Evolutionary conservation across 2,113 vertebrate genomes (phyloP).

Genomic region (Chamaetylas fuelleborni): DNA sequence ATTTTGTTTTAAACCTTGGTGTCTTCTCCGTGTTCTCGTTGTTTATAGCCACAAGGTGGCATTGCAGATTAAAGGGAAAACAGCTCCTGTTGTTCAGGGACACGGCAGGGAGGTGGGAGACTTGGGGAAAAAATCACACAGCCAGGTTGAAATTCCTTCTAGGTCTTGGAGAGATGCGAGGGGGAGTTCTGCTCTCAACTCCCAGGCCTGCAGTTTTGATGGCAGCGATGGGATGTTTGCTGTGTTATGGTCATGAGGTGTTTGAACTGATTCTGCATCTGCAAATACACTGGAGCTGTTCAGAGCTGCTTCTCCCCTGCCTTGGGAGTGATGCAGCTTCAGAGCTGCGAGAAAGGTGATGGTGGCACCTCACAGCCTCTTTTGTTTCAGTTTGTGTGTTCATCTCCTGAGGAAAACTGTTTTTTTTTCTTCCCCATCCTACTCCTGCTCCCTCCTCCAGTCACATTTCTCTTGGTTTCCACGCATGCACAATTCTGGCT

Average conservation of each 20-base stretch:
- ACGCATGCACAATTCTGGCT: not conserved
- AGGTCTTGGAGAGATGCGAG: not conserved
- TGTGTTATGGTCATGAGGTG: not conserved
- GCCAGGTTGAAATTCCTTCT: not conserved
- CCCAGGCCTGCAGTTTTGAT: not conserved
- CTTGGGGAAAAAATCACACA: not conserved
- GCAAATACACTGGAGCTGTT: not conserved
- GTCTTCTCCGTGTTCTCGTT: constrained; percentile 30
- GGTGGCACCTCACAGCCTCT: not conserved
- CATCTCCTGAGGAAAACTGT: not conserved
- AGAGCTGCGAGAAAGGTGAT: not conserved
- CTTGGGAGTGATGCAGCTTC: not conserved
- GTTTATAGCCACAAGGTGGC: constrained; percentile 76
- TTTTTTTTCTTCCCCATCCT: not conserved
- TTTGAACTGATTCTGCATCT: not conserved
- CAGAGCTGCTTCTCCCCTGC: not conserved
- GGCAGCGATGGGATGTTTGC: not conserved
- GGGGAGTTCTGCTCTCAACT: not conserved
- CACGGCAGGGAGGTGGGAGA: not conserved
- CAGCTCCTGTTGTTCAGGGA: not conserved
- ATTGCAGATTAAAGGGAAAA: constrained; percentile 78
- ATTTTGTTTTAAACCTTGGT: not conserved
- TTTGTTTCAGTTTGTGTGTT: not conserved
- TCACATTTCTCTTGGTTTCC: not conserved
- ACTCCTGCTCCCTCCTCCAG: not conserved